Evolutionary conservation across 2,113 vertebrate genomes (phyloP), one percentile per base, ranked within the genome.

Genomic region (Steatornis caripensis): DNA sequence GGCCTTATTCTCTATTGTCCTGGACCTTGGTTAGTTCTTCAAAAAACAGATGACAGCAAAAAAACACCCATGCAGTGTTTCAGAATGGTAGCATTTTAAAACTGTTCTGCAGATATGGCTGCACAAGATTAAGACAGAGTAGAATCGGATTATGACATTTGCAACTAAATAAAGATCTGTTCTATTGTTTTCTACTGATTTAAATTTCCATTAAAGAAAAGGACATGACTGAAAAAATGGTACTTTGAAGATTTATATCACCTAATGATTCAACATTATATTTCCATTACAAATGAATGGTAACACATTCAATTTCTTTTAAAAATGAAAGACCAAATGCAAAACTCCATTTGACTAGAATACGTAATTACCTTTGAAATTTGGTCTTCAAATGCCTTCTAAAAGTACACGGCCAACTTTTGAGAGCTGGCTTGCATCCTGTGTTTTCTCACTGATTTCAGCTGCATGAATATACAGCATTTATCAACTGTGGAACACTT

Each of bases 201-300:
- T 87, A 93, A 94, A 95, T 91, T 93, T 83, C 78, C 87, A 94
- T 85, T 94, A 90, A 95, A 87, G 58, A 77, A 94, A 92, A 93
- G 83, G 54, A 95, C 82, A 94, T 43, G 30, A 88, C 75, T 95
- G 82, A 96, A 94, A 97, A 96, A 87, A 89, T 15, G 41, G 29
- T 61, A 58, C 90, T 95, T 90, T 49, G 91, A 93, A 91, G 93
- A 96, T 95, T 96, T 93, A 85, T 87, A 91, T 96, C 87, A 96
- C 70, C 70, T 96, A 94, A 97, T 87, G 95, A 96, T 96, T 95
- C 90, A 89, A 93, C 82, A 87, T 95, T 94, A 95, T 90, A 96
- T 89, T 96, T 91, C 95, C 87, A 96, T 96, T 95, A 94, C 70
- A 91, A 96, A 95, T 85, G 78, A 96, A 95, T 93, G 49, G 58